Evolutionary conservation across 2,888 invertebrate genomes (phyloP), one percentile per base, ranked within the genome.

Genomic region (Aelia acuminata): DNA sequence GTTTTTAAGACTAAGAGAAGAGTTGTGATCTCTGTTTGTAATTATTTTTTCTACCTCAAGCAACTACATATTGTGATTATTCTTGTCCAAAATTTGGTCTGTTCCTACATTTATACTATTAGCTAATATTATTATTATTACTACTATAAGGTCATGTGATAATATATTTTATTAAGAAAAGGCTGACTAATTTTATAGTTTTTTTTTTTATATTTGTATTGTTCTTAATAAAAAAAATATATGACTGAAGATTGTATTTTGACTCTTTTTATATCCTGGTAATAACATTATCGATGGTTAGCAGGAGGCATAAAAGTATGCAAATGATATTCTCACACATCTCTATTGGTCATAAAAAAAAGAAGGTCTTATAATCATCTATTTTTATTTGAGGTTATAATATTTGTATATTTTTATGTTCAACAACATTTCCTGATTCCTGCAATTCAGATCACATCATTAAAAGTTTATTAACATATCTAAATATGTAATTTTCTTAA

Each of bases 181-280:
- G 63, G 1, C 63, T 70, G 63, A 31, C 63, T 70, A 70, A 11
- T 70, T 31, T 57, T 57, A 57, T 26, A 26, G 57, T 57, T 57
- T 13, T 57, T 57, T 53, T 53, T 70, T 70, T 35, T 70, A 70
- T 70, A 70, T 70, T 70, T 70, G 63, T 70, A 70, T 70, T 70
- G 18, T 35, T 18, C 20, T 70, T 70, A 35, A 70, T 31, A n/a
- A n/a, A n/a, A n/a, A n/a, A 43, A 43, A 43, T 43, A 43, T 35
- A 20, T 31, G 4, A 31, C 26, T 35, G 18, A 70, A 70, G 35
- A 18, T 10, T 70, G 35, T 7, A 13, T 13, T 53, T 57, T 57
- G 63, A 35, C 18, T 70, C 5, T 70, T 70, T 70, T 57, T 10
- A n/a, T n/a, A n/a, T n/a, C n/a, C n/a, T n/a, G n/a, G n/a, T n/a